Percentiles rank a stretch among this genome's conserved stretches.
Conservation (phyloP, 2,888 invertebrate genomes). For the Hirudinaria manillensis region DNA sequence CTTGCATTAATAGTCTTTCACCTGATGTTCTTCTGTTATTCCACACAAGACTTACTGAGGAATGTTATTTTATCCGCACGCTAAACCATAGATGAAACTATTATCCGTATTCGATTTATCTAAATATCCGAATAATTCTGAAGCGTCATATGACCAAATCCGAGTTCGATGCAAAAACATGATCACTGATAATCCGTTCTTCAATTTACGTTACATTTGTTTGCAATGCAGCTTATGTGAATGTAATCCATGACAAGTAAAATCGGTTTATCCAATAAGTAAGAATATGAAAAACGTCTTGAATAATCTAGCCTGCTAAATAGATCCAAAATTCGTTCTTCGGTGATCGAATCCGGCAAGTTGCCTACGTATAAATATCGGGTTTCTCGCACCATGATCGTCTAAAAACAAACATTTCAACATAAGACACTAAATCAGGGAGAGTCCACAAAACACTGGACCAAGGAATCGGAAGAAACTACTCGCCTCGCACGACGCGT, state of each 20-base stretch:
- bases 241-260: conserved; percentile 11
- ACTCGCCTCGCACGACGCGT: not conserved
- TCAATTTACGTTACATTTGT: not conserved
- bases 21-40: conserved; percentile 10
- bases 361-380: conserved; percentile 99
- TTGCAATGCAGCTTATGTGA: not conserved
- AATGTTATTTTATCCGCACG: no score
- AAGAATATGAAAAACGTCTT: conserved; percentile 18
- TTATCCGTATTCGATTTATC: no score
- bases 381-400: conserved; percentile 96
- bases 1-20: conserved; percentile 8
- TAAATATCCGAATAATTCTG: no score
- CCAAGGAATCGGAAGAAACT: not conserved
- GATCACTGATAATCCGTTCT: conserved; percentile 8
- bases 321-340: conserved; percentile 92
- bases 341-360: conserved; percentile 97
- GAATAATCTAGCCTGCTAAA: conserved; percentile 64
- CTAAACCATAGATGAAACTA: no score
- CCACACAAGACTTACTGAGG: not conserved
- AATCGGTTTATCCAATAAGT: conserved; percentile 13
- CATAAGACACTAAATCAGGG: not conserved
- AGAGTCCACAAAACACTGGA: not conserved
- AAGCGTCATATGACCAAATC: not conserved
- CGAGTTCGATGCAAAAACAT: not conserved
- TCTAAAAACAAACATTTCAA: conserved; percentile 11